A percentile compares a stretch with the other conserved stretches of the same genome.
phyloP scores from a whole-genome alignment of 35 echinoderm and acorn worm genomes.

The Ptychodera flava region DNA sequence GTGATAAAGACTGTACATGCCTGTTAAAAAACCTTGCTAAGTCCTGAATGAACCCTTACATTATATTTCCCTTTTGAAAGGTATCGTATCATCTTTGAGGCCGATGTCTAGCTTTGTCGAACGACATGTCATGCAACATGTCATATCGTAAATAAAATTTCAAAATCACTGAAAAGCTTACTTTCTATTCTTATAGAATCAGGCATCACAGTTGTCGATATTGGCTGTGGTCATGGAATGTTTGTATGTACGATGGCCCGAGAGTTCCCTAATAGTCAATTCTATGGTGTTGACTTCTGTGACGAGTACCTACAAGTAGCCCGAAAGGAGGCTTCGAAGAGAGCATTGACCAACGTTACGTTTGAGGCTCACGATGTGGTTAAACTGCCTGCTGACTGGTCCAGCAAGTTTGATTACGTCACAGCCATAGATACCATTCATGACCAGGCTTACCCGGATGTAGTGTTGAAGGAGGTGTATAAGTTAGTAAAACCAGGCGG shows the following conservation, averaged over 20 bases:
- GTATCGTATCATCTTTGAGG: too few species aligned
- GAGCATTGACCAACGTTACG: slow-evolving; percentile 43
- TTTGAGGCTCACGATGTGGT: slow-evolving; percentile 79
- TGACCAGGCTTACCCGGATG: slow-evolving; percentile 78
- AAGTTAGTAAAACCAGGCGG: slow-evolving; percentile 53
- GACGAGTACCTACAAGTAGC: slow-evolving; percentile 46
- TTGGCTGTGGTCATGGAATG: slow-evolving; percentile 85
- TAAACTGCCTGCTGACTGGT: slow-evolving; percentile 71
- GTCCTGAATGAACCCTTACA: too few species aligned
- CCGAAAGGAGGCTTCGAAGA: slow-evolving; percentile 7
- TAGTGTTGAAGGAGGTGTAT: slow-evolving; percentile 50
- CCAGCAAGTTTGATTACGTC: slow-evolving; percentile 55
- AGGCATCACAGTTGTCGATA: slow-evolving; percentile 70
- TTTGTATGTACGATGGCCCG: slow-evolving; percentile 59
- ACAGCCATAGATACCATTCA: slow-evolving; percentile 83
- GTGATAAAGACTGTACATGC: too few species aligned
- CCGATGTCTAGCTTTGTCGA: too few species aligned
- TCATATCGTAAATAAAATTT: too few species aligned
- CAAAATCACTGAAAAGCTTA: too few species aligned
- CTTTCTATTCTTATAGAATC: slow-evolving; percentile 70
- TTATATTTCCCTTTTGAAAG: too few species aligned
- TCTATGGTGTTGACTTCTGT: slow-evolving; percentile 69
- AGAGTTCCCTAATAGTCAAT: slow-evolving; percentile 56
- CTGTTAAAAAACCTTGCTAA: too few species aligned
- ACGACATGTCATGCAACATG: too few species aligned